Evolutionary conservation across 2,888 invertebrate species (phyloP), one percentile per base, ranked within the genome.

Genomic region (Helleia helle): DNA sequence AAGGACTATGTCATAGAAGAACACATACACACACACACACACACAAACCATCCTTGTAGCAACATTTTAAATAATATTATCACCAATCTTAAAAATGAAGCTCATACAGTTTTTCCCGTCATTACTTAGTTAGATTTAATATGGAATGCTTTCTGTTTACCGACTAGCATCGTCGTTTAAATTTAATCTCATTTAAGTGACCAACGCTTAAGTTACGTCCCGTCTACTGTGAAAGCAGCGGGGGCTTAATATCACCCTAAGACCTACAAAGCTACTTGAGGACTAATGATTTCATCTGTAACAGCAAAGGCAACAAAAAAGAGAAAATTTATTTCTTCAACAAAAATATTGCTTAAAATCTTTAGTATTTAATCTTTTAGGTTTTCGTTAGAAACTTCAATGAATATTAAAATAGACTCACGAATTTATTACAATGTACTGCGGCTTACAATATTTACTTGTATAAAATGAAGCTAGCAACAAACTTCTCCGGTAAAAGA

Each of bases 241-340:
- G 29, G 29, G 11, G 12, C 29, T 29, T 29, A 11, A 8, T 29
- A 13, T 14, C 7, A 27, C 9, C 5, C 14, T 12, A 29, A 29
- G 12, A 29, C 29, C 14, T 8, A 12, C 29, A 12, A 29, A 29
- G 29, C 22, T 22, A 24, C 36, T 36, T 22, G 13, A 36, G 17
- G 11, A 36, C 22, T 36, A 36, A 36, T 36, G 22, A 36, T 24
- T n/a, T 5, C 11, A 36, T 36, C 24, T 18, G 24, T 36, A 36
- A 36, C 13, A 24, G 24, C 22, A 12, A 36, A 36, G 13, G 13
- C 12, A 24, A 13, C 36, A 24, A 13, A 13, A 18, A 24, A 13
- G 12, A 18, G 36, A 18, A 24, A 36, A 18, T 22, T 18, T 34
- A 12, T 24, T 12, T 7, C 13, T 13, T 24, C 36, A 36, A 7